These are phyloP conservation scores for Capromys pilorides DNA, from an alignment of 2,797 vertebrate species.

Conservation along the genomic window DNA sequence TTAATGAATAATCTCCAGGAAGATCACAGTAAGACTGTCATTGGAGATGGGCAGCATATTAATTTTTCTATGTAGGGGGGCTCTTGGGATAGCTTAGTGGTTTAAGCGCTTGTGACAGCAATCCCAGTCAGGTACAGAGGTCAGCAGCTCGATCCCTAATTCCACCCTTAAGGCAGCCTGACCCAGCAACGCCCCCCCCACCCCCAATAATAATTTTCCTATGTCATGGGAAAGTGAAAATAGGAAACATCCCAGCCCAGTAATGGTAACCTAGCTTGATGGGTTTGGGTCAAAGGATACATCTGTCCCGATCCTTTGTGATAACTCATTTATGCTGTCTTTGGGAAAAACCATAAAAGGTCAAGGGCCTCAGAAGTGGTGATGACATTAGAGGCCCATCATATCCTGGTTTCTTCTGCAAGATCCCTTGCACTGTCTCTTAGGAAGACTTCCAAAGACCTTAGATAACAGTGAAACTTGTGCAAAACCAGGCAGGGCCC, in stretches of 20 bases:
- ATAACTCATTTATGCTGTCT: conserved; percentile 34
- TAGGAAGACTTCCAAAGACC: conserved; percentile 47
- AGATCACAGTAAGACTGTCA: neutral
- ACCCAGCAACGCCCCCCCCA: too few relatives aligned
- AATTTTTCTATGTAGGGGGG: neutral
- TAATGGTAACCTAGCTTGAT: neutral
- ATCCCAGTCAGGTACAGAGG: too few relatives aligned
- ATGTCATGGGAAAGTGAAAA: conserved; percentile 55
- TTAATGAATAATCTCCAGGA: neutral
- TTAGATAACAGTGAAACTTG: neutral
- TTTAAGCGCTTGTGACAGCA: too few relatives aligned
- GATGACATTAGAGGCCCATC: neutral
- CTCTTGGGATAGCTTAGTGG: too few relatives aligned
- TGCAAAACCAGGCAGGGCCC: neutral
- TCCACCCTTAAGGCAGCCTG: too few relatives aligned
- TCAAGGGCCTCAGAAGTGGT: neutral
- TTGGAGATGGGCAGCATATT: neutral
- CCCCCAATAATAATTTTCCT: conserved; percentile 42
- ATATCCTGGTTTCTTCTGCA: neutral
- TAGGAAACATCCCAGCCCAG: conserved; percentile 24
- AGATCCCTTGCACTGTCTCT: conserved; percentile 13
- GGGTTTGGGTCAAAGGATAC: conserved; percentile 5
- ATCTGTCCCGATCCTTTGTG: neutral
- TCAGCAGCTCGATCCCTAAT: too few relatives aligned
- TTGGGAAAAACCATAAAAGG: conserved; percentile 61